Evolutionary conservation across 2,113 vertebrate species (phyloP).

Genomic region (Perca flavescens): DNA sequence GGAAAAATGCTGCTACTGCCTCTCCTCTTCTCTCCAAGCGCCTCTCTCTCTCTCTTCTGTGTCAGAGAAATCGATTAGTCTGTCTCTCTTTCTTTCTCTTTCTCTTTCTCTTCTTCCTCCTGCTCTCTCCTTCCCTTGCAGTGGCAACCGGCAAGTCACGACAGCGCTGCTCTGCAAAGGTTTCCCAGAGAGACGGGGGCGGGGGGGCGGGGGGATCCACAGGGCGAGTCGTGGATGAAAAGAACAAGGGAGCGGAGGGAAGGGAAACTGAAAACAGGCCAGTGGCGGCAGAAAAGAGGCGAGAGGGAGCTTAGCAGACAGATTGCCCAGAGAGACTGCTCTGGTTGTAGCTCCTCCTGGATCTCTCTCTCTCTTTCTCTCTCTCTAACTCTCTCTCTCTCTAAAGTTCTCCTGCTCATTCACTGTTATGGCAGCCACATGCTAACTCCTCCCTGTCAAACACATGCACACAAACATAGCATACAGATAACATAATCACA

Average conservation of each 20-base stretch:
- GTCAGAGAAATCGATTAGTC: slow-evolving; percentile 66
- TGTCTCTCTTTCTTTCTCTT: slow-evolving; percentile 54
- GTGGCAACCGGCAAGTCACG: slow-evolving; percentile 70
- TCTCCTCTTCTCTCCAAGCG: slow-evolving; percentile 16
- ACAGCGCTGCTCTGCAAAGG: slow-evolving; percentile 49
- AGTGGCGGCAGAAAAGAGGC: slow-evolving; percentile 52
- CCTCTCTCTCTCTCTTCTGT: slow-evolving; percentile 34
- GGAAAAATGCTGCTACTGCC: slow-evolving; percentile 29
- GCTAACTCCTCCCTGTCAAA: slow-evolving; percentile 37
- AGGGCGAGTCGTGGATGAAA: slow-evolving; percentile 43
- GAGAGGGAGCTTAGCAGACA: slow-evolving; percentile 58
- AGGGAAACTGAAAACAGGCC: slow-evolving; percentile 60
- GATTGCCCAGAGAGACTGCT: slow-evolving; percentile 70
- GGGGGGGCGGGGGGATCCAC: slow-evolving; percentile 40
- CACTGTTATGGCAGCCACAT: slow-evolving; percentile 63
- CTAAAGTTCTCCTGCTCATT: slow-evolving; percentile 83
- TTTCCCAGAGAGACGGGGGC: slow-evolving; percentile 29
- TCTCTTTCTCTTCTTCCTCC: slow-evolving; percentile 47
- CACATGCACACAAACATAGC: slow-evolving; percentile 24
- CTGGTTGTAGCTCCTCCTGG: slow-evolving; percentile 78
- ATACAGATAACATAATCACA: slow-evolving; percentile 24
- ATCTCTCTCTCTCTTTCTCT: slow-evolving; percentile 13
- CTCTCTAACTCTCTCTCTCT: neutral
- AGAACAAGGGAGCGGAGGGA: slow-evolving; percentile 28
- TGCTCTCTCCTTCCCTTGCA: slow-evolving; percentile 65